Evolutionary conservation across 1,140 invertebrate genomes (phyloP).

Genomic region (Lepidurus arcticus): DNA sequence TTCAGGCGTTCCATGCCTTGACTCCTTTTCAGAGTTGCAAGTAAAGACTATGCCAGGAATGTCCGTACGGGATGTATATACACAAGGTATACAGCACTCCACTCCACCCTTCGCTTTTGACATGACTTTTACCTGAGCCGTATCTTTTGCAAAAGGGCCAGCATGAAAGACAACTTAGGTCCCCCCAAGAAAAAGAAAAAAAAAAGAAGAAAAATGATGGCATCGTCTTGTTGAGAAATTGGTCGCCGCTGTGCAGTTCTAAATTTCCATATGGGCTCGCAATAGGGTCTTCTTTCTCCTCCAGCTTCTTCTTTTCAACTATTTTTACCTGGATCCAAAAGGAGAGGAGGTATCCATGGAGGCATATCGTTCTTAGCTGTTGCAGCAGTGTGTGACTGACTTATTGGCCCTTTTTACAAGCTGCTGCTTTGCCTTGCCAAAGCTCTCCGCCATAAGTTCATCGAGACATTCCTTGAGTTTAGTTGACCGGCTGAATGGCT

Average conservation of each 20-base stretch:
- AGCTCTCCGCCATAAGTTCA: slow-evolving; percentile 15
- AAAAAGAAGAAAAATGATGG: slow-evolving; percentile 8
- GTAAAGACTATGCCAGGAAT: background rate
- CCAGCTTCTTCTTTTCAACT: slow-evolving; percentile 8
- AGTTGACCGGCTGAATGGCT: slow-evolving; percentile 10
- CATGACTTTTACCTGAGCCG: background rate
- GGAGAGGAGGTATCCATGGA: background rate
- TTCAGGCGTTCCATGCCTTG: background rate
- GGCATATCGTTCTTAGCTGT: slow-evolving; percentile 7
- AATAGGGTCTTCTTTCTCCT: background rate
- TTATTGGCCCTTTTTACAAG: slow-evolving; percentile 15
- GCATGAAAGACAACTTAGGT: background rate
- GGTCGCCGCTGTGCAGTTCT: slow-evolving; percentile 8
- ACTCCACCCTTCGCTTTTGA: background rate
- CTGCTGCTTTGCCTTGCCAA: slow-evolving; percentile 13
- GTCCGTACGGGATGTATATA: background rate
- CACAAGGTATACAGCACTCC: too few species aligned
- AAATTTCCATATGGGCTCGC: background rate
- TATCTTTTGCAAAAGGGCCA: background rate
- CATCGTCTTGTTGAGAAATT: slow-evolving; percentile 22
- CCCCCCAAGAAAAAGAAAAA: background rate
- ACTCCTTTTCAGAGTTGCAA: background rate
- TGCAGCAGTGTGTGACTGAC: slow-evolving; percentile 13
- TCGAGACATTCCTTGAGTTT: slow-evolving; percentile 7
- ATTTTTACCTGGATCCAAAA: slow-evolving; percentile 11